phyloP scores from a whole-genome alignment of 2,888 invertebrate species.

The Sinodicranocentrus sp. region DNA sequence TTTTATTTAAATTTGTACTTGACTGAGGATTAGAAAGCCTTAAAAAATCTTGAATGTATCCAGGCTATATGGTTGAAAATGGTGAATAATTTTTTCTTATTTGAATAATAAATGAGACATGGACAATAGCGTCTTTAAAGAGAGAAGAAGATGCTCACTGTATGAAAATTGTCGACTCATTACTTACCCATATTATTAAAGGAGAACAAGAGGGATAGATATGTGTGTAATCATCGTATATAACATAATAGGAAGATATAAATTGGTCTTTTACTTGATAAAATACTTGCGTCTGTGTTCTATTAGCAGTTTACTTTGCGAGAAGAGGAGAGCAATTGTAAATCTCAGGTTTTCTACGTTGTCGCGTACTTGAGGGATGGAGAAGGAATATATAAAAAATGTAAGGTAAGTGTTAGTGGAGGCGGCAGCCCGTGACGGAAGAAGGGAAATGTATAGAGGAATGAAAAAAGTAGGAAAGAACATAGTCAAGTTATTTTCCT shows the following conservation, averaged over 20 bases:
- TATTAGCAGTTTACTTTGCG: slow-evolving; percentile 29
- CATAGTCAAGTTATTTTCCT: too few relatives aligned
- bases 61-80: neutral
- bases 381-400: slow-evolving; percentile 54
- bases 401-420: slow-evolving; percentile 59
- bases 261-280: slow-evolving; percentile 35
- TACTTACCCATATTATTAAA: neutral
- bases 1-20: too few relatives aligned
- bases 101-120: slow-evolving; percentile 2
- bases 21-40: too few relatives aligned
- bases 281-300: slow-evolving; percentile 37
- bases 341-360: neutral
- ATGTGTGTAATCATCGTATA: slow-evolving; percentile 34
- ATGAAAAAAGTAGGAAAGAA: slow-evolving; percentile 42
- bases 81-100: neutral
- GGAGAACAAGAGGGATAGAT: neutral
- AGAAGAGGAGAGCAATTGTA: neutral
- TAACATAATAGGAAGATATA: slow-evolving; percentile 22
- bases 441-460: slow-evolving; percentile 18
- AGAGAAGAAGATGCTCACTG: neutral
- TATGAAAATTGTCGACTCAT: slow-evolving; percentile 45
- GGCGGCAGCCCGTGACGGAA: slow-evolving; percentile 65
- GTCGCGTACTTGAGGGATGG: slow-evolving; percentile 52
- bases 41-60: neutral
- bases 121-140: slow-evolving; percentile 5